These are phyloP conservation scores for Oasisia sp. DNA, from an alignment of 2,888 invertebrate species.

Conservation along the genomic window DNA sequence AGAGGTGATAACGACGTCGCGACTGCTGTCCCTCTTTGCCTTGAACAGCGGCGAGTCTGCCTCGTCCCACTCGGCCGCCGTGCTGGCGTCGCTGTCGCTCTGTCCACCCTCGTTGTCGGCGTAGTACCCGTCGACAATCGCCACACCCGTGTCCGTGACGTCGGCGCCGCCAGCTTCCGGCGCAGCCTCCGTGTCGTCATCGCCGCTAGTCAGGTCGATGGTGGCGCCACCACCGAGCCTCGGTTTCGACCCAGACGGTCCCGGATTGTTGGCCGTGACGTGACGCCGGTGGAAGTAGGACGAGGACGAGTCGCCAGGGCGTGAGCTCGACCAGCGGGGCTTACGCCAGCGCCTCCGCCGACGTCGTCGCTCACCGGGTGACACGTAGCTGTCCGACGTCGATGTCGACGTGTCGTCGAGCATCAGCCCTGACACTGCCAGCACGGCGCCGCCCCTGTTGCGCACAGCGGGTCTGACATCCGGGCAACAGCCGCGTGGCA, in stretches of 20 bases:
- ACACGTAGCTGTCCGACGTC: background rate
- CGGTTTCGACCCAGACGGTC: background rate
- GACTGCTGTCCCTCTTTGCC: background rate
- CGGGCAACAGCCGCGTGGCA: background rate
- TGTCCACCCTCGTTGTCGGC: background rate
- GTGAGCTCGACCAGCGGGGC: background rate
- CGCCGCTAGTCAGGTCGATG: background rate
- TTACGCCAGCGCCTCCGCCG: background rate
- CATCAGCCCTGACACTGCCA: conserved; percentile 24
- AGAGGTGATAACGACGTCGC: background rate
- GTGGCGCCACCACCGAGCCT: conserved; percentile 12
- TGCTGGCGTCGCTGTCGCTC: background rate
- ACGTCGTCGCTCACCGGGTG: background rate
- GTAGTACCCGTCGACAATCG: background rate
- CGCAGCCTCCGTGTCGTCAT: background rate
- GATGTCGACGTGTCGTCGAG: conserved; percentile 20
- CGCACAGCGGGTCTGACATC: background rate
- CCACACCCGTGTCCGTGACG: background rate
- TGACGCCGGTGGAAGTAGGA: conserved; percentile 7
- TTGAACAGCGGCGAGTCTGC: background rate
- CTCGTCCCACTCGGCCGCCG: background rate
- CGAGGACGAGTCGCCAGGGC: background rate
- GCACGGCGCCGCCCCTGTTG: conserved; percentile 19
- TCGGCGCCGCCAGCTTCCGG: background rate
- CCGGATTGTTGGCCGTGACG: background rate